Base-by-base conservation (phyloP, 2,113 vertebrate genomes). In the Anarrhichthys ocellatus region DNA sequence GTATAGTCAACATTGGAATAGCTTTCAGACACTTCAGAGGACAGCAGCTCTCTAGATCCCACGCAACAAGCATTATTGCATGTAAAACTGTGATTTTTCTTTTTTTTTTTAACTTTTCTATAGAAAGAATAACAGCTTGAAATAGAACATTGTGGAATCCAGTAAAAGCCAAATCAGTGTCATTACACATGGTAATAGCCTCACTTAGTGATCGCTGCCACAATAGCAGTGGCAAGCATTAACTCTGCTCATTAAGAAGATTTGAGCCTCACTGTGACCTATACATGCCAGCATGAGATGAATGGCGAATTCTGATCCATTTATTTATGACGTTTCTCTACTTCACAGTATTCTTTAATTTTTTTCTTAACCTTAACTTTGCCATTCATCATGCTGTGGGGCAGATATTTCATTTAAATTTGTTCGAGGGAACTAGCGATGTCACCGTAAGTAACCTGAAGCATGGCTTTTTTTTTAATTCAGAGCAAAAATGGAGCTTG, bases 1-100 rank as follows among this genome's bases (percentile, higher is more conserved):
- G 91, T 78, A 90, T 83, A 88, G 90, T 88, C 81, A 88, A 86
- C 88, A 82, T 82, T 68, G 80, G 81, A 91, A 90, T 78, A 87
- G 90, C 87, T 90, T 89, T 90, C 78, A 90, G 85, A 83, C 82
- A 72, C 86, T 91, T 85, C 42, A 81, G 38, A 75, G 81, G 56
- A 81, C 62, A 67, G 70, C 58, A 56, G 85, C 88, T 50, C 78
- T 85, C 75, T 9, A 65, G 78, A 86, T 81, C 75, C 71, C 68
- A 73, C 52, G 15, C 71, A 82, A 75, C 77, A 81, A 82, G 62
- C 71, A 17, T 73, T 78, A 59, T 29, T 78, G 27, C 56, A 20
- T 76, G 58, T 75, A 72, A 82, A 86, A 76, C 69, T 81, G 79
- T 81, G 62, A 81, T 69, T 59, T 36, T 44, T 50, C 76, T 81